Conservation (phyloP, 2,888 invertebrate species). For the Drosophila helvetica region DNA sequence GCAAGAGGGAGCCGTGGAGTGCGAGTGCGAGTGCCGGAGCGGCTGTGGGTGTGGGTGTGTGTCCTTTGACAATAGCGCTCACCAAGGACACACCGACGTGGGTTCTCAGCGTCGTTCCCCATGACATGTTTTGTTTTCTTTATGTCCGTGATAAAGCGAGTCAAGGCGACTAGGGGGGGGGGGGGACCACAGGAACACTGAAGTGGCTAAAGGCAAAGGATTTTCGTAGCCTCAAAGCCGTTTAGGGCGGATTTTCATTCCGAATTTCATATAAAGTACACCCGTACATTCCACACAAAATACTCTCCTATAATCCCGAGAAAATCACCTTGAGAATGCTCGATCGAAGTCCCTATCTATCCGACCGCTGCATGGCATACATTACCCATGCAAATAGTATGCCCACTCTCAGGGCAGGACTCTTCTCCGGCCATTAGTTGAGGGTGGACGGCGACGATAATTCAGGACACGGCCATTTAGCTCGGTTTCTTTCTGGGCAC, state of each 20-base stretch:
- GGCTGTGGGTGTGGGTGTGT: conserved; percentile 5
- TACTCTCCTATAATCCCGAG: neutral
- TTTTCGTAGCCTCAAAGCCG: conserved; percentile 29
- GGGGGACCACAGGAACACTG: conserved; percentile 26
- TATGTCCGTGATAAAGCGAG: conserved; percentile 48
- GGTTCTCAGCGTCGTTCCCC: conserved; percentile 15
- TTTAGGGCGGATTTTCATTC: conserved; percentile 11
- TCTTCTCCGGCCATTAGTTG: conserved; percentile 24
- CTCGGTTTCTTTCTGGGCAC: conserved; percentile 33
- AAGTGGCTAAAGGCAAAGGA: conserved; percentile 15
- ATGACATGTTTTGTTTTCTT: conserved; percentile 47
- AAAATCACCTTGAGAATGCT: neutral
- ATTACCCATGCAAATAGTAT: conserved; percentile 5
- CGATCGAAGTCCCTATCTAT: conserved; percentile 9
- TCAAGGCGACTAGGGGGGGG: conserved; percentile 44
- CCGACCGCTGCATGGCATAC: conserved; percentile 15
- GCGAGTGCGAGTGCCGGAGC: neutral
- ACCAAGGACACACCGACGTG: conserved; percentile 52
- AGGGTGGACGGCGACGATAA: conserved; percentile 52
- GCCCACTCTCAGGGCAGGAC: neutral
- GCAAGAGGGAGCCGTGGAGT: neutral
- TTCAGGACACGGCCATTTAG: conserved; percentile 70
- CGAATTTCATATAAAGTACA: conserved; percentile 1
- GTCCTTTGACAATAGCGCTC: conserved; percentile 71
- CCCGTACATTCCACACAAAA: neutral